Conservation (phyloP, 2,888 invertebrate genomes). For the Lasioglossum vierecki region DNA sequence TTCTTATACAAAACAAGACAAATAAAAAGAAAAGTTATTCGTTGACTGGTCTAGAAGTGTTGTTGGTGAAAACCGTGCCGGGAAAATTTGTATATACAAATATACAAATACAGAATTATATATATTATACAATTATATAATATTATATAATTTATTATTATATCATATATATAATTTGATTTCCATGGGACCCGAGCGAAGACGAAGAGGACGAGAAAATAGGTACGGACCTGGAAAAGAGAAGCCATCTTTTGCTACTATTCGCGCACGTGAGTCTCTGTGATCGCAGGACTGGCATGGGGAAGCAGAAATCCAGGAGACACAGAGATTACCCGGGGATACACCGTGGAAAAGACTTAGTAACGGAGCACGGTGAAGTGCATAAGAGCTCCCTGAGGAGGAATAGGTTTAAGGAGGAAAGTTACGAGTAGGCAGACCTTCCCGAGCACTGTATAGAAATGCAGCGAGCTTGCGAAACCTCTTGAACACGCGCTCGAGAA, state of each 20-base stretch:
- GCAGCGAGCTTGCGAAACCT: slow-evolving; percentile 75
- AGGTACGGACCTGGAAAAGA: no score
- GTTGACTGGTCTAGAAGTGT: no score
- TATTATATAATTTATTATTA: no score
- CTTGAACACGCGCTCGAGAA: slow-evolving; percentile 75
- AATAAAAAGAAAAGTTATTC: no score
- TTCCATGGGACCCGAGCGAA: no score
- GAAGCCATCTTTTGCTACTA: slow-evolving; percentile 2
- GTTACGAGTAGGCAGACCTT: slow-evolving; percentile 47
- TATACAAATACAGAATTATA: no score
- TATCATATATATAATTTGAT: no score
- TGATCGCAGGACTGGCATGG: not conserved
- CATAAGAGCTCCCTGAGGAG: slow-evolving; percentile 67
- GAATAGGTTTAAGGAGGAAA: slow-evolving; percentile 62
- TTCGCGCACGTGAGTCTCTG: slow-evolving; percentile 16
- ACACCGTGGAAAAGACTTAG: slow-evolving; percentile 68
- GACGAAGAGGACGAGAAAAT: no score
- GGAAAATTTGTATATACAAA: no score
- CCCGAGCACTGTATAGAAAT: slow-evolving; percentile 69
- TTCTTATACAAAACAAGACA: no score
- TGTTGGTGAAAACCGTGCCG: no score
- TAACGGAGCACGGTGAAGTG: slow-evolving; percentile 59
- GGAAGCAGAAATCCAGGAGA: slow-evolving; percentile 42
- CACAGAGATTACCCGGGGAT: slow-evolving; percentile 54
- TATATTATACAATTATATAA: no score